Percentiles rank a stretch among this genome's conserved stretches.
Evolutionary conservation across 1,140 invertebrate species (phyloP).

Genomic region (Cydia amplana): DNA sequence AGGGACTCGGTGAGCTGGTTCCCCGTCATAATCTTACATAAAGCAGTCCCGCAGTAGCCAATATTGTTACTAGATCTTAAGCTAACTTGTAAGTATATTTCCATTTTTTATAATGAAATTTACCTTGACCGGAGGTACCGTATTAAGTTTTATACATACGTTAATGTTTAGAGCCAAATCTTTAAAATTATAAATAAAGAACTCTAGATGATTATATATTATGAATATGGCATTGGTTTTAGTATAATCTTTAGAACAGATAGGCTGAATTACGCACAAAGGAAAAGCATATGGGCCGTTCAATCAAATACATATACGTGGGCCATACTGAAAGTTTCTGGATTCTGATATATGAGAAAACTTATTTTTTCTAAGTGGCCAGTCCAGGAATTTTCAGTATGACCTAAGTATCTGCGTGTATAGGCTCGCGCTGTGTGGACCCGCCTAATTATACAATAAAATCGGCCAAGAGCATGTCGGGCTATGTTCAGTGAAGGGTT

Average conservation of each 20-base stretch:
- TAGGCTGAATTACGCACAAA: no score
- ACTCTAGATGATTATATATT: background rate
- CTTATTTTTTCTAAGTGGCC: no score
- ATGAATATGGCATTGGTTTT: background rate
- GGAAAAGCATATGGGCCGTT: background rate
- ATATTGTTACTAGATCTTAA: constrained; percentile 30
- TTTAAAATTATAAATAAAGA: constrained; percentile 13
- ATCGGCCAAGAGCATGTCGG: no score
- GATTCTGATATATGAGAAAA: no score
- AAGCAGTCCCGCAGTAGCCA: background rate
- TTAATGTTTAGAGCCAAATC: constrained; percentile 4
- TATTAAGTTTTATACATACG: constrained; percentile 18
- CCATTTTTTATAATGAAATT: constrained; percentile 25
- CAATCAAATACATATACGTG: background rate
- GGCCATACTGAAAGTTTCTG: no score
- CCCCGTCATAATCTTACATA: background rate
- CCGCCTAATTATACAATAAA: no score
- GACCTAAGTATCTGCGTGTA: no score
- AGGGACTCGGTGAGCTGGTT: background rate
- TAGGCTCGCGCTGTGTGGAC: no score
- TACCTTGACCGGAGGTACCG: background rate
- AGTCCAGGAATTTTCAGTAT: no score
- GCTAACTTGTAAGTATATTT: constrained; percentile 25
- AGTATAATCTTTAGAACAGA: background rate
- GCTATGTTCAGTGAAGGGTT: no score